A percentile compares a stretch with the other conserved stretches of the same genome.
Conservation (phyloP, 2,797 vertebrate genomes). For the Varecia variegata region DNA sequence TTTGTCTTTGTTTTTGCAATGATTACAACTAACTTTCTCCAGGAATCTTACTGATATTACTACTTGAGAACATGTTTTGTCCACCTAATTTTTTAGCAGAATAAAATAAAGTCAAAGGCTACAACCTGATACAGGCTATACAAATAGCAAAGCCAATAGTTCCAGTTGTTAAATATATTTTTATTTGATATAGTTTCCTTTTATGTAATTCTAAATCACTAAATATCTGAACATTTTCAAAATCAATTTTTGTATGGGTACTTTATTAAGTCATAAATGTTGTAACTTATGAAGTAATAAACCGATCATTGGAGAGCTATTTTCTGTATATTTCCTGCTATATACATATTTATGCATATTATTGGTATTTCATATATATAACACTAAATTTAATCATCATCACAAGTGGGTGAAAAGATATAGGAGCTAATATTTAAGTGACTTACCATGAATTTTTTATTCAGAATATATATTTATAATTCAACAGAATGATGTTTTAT, state of each 20-base stretch:
- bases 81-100: neutral
- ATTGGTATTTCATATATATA: neutral
- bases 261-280: neutral
- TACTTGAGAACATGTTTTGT: neutral
- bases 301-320: too few species aligned
- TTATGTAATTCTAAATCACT: neutral
- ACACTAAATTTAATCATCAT: neutral
- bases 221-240: neutral
- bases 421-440: neutral
- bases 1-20: neutral
- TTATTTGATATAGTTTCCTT: neutral
- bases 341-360: neutral
- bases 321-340: neutral
- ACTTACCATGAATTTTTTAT: neutral
- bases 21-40: neutral
- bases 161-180: neutral
- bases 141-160: neutral
- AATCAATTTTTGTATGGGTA: neutral
- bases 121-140: neutral
- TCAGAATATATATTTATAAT: neutral
- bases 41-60: neutral
- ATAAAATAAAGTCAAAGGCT: neutral
- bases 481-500: neutral
- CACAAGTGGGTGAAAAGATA: neutral
- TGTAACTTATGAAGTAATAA: neutral